Evolutionary conservation across 2,797 vertebrate species (phyloP), one percentile per base, ranked within the genome.

Genomic region (Lateolabrax maculatus): DNA sequence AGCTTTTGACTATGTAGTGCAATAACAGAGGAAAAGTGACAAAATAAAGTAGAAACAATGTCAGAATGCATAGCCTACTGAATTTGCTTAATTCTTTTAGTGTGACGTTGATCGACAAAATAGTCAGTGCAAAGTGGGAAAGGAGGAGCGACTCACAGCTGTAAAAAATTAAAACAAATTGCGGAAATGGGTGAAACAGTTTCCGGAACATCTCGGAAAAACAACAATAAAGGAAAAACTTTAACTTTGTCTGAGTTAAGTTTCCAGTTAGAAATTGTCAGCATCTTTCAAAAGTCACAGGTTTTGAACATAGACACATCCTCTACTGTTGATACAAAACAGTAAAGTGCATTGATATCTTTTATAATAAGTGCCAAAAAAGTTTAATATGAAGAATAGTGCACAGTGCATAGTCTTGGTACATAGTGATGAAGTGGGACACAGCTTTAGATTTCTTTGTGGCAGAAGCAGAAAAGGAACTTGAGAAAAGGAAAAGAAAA

Each of bases 201-300:
- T 69, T 53, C 52, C 57, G 53, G 62, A 66, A 75, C 43, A 65
- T 37, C 7, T 53, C 23, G 27, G 69, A 23, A 44, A 58, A 34
- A 31, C 44, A 49, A 49, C 49, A 25, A 16, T 16, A 31, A 18
- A 31, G 4, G 52, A 18, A 16, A n/a, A 37, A 36, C 13, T 60
- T 19, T 19, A 9, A 3, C 27, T 34, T 67, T 12, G 36, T 53
- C 21, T 53, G n/a, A 41, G n/a, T 10, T 12, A 41, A 6, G 11
- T 27, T 29, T 71, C 19, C 23, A 49, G 8, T n/a, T 15, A 4
- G 21, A 51, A 36, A n/a, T 18, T n/a, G 5, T 9, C 16, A 25
- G 15, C 2, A 66, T n/a, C 29, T 46, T 56, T 34, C 7, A 3
- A 34, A 23, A n/a, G 31, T 37, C 11, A 9, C 31, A 19, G 58